Evolutionary conservation across 2,797 vertebrate species (phyloP), one percentile per base, ranked within the genome.

Genomic region (Pangasius krempfi): DNA sequence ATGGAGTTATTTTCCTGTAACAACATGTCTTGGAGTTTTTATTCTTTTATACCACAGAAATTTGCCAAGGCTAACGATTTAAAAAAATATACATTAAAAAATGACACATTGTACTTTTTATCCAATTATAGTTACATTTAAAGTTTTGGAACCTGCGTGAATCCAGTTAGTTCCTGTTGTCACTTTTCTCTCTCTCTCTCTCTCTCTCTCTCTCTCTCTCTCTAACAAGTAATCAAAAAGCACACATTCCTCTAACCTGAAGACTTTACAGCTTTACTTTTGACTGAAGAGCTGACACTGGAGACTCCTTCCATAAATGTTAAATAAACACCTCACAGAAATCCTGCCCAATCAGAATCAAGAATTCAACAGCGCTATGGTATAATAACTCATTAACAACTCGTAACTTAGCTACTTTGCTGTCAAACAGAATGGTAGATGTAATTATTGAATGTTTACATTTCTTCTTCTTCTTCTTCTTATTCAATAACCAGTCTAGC

Each of bases 291-390:
- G 2, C 13, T 50, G 27, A 3, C n/a, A 30, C 27, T 79, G 30
- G 78, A 80, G 30, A 56, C 14, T 79, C 76, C 27, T 79, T 56
- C 30, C 30, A 22, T 79, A 33, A 78, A 30, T 22, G n/a, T n/a
- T 27, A 13, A 50, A 78, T 30, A 54, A 79, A 79, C 6, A 22
- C 40, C 9, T 50, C 8, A 9, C 52, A 10, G n/a, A 79, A 79
- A 79, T 79, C n/a, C 76, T 54, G n/a, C 14, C n/a, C 16, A 79
- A 79, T 30, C 76, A 79, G 27, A 80, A 56, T 58, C 27, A 56
- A 54, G 50, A 54, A 79, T 56, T 54, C 27, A 30, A 52, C 47
- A 79, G 76, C 7, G 16, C 5, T 72, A 0, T 22, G 7, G 37
- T 40, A 73, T 40, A 47, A 10, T 1, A 44, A 73, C 16, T 22